Percentiles rank a stretch among this genome's conserved stretches.
Conservation (phyloP, 2,888 invertebrate genomes). For the Platycheirus albimanus region DNA sequence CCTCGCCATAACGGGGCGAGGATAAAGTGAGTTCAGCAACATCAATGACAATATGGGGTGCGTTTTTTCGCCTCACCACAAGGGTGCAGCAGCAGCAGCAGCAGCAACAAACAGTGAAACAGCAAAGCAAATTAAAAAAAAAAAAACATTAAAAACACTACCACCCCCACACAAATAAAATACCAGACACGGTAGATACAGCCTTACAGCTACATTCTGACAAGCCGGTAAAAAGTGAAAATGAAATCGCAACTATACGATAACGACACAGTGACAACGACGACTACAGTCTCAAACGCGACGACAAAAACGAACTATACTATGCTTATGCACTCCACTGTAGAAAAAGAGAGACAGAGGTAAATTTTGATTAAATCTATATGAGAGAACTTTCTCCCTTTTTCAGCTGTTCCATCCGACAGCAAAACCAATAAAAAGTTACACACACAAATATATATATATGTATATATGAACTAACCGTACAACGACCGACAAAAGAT, state of each 20-base stretch:
- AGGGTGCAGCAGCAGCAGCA: conserved; percentile 49
- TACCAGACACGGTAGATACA: conserved; percentile 32
- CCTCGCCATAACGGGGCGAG: background rate
- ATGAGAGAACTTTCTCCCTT: conserved; percentile 34
- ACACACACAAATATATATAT: conserved; percentile 11
- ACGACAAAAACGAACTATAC: background rate
- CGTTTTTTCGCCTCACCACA: conserved; percentile 49
- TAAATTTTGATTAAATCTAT: background rate
- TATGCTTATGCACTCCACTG: conserved; percentile 22
- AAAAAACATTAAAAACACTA: conserved; percentile 20
- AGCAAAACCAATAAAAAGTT: conserved; percentile 13
- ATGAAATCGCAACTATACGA: conserved; percentile 69
- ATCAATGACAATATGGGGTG: conserved; percentile 55
- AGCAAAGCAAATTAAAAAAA: conserved; percentile 50
- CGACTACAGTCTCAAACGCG: conserved; percentile 31
- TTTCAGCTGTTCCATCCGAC: conserved; percentile 53
- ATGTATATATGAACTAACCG: conserved; percentile 49
- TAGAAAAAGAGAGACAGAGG: conserved; percentile 34
- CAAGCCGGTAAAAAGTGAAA: conserved; percentile 73
- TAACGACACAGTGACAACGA: too few relatives aligned
- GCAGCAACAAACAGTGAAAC: conserved; percentile 32
- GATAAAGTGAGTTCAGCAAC: conserved; percentile 45
- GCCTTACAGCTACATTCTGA: conserved; percentile 46
- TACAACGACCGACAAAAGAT: conserved; percentile 50
- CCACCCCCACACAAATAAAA: conserved; percentile 46